These are phyloP conservation scores for Acipenser oxyrinchus DNA, from an alignment of 2,797 vertebrate genomes.

Conservation along the genomic window DNA sequence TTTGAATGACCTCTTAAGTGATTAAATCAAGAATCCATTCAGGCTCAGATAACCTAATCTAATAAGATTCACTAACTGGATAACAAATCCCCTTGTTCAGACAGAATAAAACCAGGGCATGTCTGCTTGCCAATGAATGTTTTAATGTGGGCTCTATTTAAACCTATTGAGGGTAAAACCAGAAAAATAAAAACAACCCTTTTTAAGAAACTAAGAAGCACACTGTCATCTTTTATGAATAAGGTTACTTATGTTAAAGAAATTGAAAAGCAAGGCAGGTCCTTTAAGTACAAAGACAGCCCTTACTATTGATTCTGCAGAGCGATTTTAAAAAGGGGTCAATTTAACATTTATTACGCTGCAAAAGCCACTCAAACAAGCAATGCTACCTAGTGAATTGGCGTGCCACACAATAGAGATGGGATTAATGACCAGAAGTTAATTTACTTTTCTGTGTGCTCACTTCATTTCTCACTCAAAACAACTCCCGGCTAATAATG, in stretches of 20 bases:
- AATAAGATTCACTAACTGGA: background rate
- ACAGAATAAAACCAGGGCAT: background rate
- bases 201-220: no score
- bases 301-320: background rate
- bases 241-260: background rate
- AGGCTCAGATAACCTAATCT: constrained; percentile 9
- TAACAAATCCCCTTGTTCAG: constrained; percentile 1
- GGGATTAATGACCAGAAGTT: constrained; percentile 4
- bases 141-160: no score
- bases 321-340: background rate
- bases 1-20: constrained; percentile 20
- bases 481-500: constrained; percentile 18
- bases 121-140: no score
- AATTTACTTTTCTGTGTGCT: constrained; percentile 19
- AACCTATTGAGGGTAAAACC: no score
- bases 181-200: no score
- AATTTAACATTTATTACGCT: background rate
- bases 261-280: background rate
- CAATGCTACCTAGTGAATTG: background rate
- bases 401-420: background rate
- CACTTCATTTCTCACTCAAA: constrained; percentile 35
- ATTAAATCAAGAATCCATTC: constrained; percentile 10
- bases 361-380: background rate
- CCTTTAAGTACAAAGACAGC: background rate
- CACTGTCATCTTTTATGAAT: no score